Percentiles rank a stretch among this genome's conserved stretches.
These are phyloP conservation scores for Miniopterus natalensis DNA, from an alignment of 2,113 vertebrate species.

Conservation along the genomic window DNA sequence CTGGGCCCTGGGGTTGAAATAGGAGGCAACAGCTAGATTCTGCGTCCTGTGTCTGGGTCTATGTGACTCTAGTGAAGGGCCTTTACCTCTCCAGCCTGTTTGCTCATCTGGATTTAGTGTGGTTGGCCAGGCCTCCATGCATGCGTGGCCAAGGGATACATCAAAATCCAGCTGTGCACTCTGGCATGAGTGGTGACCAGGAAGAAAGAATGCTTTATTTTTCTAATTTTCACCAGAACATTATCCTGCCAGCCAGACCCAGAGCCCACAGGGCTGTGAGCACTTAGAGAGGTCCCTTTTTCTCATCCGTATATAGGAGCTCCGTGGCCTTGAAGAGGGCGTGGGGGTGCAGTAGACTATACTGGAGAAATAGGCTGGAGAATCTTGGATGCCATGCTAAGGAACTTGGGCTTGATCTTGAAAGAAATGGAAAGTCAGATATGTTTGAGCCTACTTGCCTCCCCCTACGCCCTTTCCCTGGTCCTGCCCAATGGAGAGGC, in stretches of 20 bases:
- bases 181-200: not conserved
- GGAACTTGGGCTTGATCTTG: not conserved
- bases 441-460: not conserved
- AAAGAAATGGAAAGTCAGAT: not conserved
- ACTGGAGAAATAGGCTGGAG: not conserved
- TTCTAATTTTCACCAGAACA: not conserved
- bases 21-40: not conserved
- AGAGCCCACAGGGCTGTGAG: not conserved
- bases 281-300: not conserved
- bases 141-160: not conserved
- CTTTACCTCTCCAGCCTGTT: not conserved
- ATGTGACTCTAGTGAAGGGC: not conserved
- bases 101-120: not conserved
- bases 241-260: not conserved
- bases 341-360: too few relatives aligned
- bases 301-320: not conserved
- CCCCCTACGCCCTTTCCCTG: not conserved
- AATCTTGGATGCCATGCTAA: not conserved
- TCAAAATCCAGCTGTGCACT: not conserved
- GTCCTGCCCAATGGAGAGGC: not conserved
- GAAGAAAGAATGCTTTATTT: constrained; percentile 18
- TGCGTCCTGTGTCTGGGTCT: not conserved
- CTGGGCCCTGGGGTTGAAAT: not conserved
- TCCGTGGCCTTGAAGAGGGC: not conserved
- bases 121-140: not conserved